Base-by-base conservation (phyloP, 1,140 invertebrate species). In the Drosophila tristis region DNA sequence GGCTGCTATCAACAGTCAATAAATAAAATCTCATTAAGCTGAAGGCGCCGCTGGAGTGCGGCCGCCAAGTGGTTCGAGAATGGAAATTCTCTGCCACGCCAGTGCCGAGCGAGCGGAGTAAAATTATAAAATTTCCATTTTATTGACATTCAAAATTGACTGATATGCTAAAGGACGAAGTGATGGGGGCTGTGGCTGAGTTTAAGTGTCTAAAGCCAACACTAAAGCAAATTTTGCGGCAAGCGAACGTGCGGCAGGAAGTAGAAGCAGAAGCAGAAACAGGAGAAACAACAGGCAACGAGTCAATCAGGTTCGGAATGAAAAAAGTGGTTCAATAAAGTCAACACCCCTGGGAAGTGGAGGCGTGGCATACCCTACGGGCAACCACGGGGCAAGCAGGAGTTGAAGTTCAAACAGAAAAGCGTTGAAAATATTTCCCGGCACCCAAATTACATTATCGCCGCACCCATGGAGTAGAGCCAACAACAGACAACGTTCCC, bases 91-190 rank as follows among this genome's bases (percentile, higher is more conserved):
- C 44, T n/a, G 31, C 31, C 31, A 9, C 29, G 0, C 29, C 8
- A 9, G 8, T 31, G 35, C 56, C n/a, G 45, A 20, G 59, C 53
- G 58, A 56, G 44, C 43, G 55, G 43, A 72, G 66, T 68, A 76
- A 87, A 87, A 87, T 87, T 89, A 87, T 87, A 87, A 87, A 87
- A 89, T 89, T 89, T 87, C 79, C 82, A 87, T 87, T 87, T 87
- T 87, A 87, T 89, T 89, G 82, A 87, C 84, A 87, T 79, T 73
- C 56, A 63, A 84, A 87, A 87, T 87, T 87, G 82, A 87, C 84
- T 87, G 86, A 89, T 89, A 87, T 82, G 35, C 35, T 13, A 11
- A 39, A 13, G 35, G 35, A 39, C 78, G 45, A 31, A 48, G 31
- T 43, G 58, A 5, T 13, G 67, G 45, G 60, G 35, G 23, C 59